These are phyloP conservation scores for Phoxinus phoxinus DNA, from an alignment of 2,113 vertebrate species.

Conservation along the genomic window DNA sequence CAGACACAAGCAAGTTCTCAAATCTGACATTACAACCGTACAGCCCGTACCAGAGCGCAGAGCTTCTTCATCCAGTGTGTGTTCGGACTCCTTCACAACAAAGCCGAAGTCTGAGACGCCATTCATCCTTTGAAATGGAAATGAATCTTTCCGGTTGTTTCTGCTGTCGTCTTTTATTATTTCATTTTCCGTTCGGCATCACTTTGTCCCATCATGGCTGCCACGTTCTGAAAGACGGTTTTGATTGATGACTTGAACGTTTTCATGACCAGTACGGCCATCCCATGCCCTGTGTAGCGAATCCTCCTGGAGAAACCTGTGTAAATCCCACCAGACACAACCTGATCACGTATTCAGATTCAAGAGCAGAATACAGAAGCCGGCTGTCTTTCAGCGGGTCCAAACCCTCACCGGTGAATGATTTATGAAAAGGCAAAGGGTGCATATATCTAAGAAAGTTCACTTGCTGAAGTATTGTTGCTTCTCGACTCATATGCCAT, in stretches of 20 bases:
- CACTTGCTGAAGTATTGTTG: background rate
- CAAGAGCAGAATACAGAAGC: background rate
- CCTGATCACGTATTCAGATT: background rate
- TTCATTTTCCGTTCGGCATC: background rate
- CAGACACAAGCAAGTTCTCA: background rate
- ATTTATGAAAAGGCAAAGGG: background rate
- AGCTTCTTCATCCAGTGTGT: background rate
- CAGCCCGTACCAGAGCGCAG: background rate
- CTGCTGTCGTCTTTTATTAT: background rate
- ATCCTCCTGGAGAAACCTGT: background rate
- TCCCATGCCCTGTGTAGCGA: background rate
- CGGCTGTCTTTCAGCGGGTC: conserved; percentile 8
- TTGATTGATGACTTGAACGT: background rate
- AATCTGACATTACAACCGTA: background rate
- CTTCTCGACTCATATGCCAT: background rate
- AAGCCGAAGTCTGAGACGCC: background rate
- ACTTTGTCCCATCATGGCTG: background rate
- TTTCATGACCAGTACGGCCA: background rate
- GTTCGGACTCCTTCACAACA: background rate
- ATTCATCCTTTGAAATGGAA: conserved; percentile 38
- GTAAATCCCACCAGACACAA: background rate
- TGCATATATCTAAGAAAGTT: background rate
- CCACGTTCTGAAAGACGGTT: background rate
- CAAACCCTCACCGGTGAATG: conserved; percentile 4
- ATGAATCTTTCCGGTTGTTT: background rate